Conservation (phyloP, 2,888 invertebrate genomes). For the Oxytorus armatus region DNA sequence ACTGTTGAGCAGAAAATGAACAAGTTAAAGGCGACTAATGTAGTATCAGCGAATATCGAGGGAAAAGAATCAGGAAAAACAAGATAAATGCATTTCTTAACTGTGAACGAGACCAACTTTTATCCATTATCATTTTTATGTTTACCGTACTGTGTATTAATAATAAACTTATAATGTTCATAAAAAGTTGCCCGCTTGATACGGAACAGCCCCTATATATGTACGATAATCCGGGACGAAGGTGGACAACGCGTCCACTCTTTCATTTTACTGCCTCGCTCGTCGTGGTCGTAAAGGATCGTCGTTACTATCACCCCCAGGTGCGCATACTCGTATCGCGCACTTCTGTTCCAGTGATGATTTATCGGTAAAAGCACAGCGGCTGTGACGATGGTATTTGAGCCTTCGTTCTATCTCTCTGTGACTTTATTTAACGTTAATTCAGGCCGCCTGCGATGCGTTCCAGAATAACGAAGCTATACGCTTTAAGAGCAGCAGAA, state of each 20-base stretch:
- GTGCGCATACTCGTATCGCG: conserved; percentile 18
- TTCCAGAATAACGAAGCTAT: conserved; percentile 32
- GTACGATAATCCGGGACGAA: neutral
- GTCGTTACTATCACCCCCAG: conserved; percentile 53
- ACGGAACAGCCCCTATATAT: neutral
- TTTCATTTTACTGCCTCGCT: conserved; percentile 46
- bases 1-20: neutral
- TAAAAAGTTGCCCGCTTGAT: neutral
- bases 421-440: conserved; percentile 57
- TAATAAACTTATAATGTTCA: neutral
- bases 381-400: conserved; percentile 24
- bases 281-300: conserved; percentile 49
- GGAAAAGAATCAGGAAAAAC: neutral
- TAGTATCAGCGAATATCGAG: neutral
- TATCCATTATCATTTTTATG: neutral
- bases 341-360: conserved; percentile 10
- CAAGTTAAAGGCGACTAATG: neutral
- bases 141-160: neutral
- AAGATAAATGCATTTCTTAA: neutral
- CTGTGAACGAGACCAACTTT: neutral
- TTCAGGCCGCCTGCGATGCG: conserved; percentile 7
- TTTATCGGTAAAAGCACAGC: conserved; percentile 51
- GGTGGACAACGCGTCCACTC: conserved; percentile 5
- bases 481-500: conserved; percentile 5
- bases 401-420: neutral